Evolutionary conservation across 2,888 invertebrate genomes (phyloP), one percentile per base, ranked within the genome.

Genomic region (Harmothoe impar): DNA sequence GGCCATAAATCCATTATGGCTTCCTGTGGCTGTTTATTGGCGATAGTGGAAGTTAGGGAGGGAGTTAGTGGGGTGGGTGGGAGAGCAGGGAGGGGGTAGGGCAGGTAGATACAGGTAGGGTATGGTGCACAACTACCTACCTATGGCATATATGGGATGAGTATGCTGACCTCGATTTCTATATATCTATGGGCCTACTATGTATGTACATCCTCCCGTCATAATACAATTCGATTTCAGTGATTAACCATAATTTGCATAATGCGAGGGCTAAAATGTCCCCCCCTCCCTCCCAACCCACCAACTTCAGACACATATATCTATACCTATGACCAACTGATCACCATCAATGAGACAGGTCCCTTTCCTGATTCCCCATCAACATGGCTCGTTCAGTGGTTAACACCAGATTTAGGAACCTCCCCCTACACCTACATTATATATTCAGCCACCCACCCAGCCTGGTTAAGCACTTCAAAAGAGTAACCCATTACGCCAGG

Each of bases 1-100:
- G 72, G 72, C 31, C 72, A 29, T 72, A 72, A 72, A 72, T 72
- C 72, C 72, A 72, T 72, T 72, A 72, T 72, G 72, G 72, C 72
- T 29, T 29, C 29, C 72, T 72, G 31, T 72, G 31, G 72, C 15
- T 25, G 72, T 10, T 72, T 29, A 72, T 62, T n/a, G 62, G 72
- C 25, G 72, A 17, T 29, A 29, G 72, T 15, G 17, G 15, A 23
- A 29, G 72, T 72, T 23, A 17, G 72, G 25, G 72, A 43, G 10
- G 43, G 10, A 43, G 43, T 43, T 43, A 7, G 72, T 72, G 29
- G 72, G 72, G 72, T 72, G 72, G 20, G 72, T 72, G 15, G 72
- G 72, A 3, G 72, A 7, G 72, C 5, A n/a, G 72, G 3, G 29
- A 0, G 72, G 72, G 7, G 20, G 62, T n/a, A n/a, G 7, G 54